These are phyloP conservation scores for Chromoteleia sp. DNA, from an alignment of 2,888 invertebrate species.

Conservation along the genomic window DNA sequence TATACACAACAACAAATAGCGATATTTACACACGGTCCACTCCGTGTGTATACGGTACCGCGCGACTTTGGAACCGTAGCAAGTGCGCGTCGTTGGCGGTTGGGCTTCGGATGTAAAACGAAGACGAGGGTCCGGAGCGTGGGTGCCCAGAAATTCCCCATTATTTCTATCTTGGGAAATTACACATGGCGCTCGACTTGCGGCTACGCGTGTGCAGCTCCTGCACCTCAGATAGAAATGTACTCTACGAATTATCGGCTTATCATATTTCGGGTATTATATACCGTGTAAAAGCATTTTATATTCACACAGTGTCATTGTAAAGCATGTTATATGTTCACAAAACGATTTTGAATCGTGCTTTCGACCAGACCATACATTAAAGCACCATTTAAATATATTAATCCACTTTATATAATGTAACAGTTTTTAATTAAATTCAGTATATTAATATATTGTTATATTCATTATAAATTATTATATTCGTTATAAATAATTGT, in stretches of 20 bases:
- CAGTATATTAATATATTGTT: too few species aligned
- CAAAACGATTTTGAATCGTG: too few species aligned
- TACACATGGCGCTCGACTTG: background rate
- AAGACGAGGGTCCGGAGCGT: slow-evolving; percentile 1
- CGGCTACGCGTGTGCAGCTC: slow-evolving; percentile 8
- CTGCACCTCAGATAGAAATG: slow-evolving; percentile 13
- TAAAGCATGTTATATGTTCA: too few species aligned
- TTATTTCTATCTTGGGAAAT: slow-evolving; percentile 22
- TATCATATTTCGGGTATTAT: slow-evolving; percentile 1
- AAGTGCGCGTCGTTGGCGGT: slow-evolving; percentile 19
- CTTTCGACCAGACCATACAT: too few species aligned
- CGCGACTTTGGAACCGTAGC: slow-evolving; percentile 18
- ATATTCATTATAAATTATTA: too few species aligned
- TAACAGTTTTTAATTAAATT: too few species aligned
- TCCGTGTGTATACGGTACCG: slow-evolving; percentile 2
- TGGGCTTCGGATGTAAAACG: slow-evolving; percentile 16
- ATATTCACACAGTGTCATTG: background rate
- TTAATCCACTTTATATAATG: too few species aligned
- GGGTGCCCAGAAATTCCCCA: slow-evolving; percentile 21
- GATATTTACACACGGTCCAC: slow-evolving; percentile 24
- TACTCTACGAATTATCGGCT: slow-evolving; percentile 3
- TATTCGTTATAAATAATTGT: too few species aligned
- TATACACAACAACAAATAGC: slow-evolving; percentile 34
- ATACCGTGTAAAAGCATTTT: background rate
- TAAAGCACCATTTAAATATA: too few species aligned